Conservation (phyloP, 2,797 vertebrate genomes). For the Melanotaenia trifasciata region DNA sequence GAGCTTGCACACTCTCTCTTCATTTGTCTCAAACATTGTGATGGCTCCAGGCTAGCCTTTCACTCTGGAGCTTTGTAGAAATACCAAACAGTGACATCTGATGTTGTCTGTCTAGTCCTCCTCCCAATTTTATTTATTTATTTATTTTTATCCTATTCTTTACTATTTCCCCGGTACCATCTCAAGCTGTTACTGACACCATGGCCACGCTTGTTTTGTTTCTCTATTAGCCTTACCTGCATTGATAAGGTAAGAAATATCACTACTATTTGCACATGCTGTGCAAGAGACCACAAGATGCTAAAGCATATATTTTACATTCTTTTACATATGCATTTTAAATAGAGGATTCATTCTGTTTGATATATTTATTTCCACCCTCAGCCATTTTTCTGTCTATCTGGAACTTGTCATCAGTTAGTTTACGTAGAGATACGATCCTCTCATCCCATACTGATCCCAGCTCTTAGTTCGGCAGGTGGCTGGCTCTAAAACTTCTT, state of each 20-base stretch:
- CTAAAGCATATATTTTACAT: slow-evolving; percentile 44
- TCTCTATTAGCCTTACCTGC: slow-evolving; percentile 54
- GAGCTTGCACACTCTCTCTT: slow-evolving; percentile 65
- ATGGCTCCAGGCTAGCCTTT: slow-evolving; percentile 79
- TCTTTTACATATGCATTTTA: slow-evolving; percentile 34
- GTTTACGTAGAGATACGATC: slow-evolving; percentile 77
- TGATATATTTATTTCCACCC: slow-evolving; percentile 45
- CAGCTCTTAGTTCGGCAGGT: slow-evolving; percentile 79
- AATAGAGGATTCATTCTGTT: slow-evolving; percentile 34
- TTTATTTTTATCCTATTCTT: slow-evolving; percentile 53
- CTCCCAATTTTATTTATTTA: slow-evolving; percentile 29
- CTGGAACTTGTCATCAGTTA: slow-evolving; percentile 73
- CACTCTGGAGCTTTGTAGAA: slow-evolving; percentile 85
- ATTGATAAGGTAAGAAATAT: slow-evolving; percentile 45
- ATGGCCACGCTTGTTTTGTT: slow-evolving; percentile 58
- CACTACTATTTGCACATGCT: slow-evolving; percentile 28
- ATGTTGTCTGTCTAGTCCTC: slow-evolving; percentile 73
- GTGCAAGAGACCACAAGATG: slow-evolving; percentile 26
- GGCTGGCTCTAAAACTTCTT: slow-evolving; percentile 83
- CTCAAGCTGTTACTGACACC: slow-evolving; percentile 66
- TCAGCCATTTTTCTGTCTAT: slow-evolving; percentile 68
- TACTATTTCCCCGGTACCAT: slow-evolving; percentile 31
- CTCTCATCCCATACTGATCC: slow-evolving; percentile 76
- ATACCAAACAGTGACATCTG: slow-evolving; percentile 84
- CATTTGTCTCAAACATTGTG: slow-evolving; percentile 75